Evolutionary conservation across 2,113 vertebrate genomes (phyloP), one percentile per base, ranked within the genome.

Genomic region (Rhynchopsitta pachyrhyncha): DNA sequence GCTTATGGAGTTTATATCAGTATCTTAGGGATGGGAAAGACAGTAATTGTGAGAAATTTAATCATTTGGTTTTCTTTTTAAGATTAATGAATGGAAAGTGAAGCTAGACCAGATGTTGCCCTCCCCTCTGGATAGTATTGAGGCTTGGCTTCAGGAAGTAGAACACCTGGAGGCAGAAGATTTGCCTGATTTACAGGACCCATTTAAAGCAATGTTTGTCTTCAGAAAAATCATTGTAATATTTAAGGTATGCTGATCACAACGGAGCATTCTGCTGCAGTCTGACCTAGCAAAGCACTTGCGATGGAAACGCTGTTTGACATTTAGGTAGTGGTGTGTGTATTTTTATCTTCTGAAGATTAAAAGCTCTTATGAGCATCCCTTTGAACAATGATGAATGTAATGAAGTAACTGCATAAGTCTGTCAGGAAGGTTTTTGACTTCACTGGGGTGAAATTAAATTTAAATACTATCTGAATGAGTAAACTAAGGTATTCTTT

Each of bases 21-120:
- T 66, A 27, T 49, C 37, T 79, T 89, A 46, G 31, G 29, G 17
- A 27, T 73, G 37, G 49, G 49, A 37, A 82, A 79, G 66, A 79
- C 86, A 86, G 47, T 68, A 71, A 31, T 13, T 70, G 39, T 25
- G 62, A 74, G 77, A 68, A 82, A 44, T 86, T 74, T 86, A 89
- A 96, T 96, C 27, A 23, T 23, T 81, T 68, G 49, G 71, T 92
- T 87, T 92, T 44, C 70, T 55, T 88, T 92, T 86, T 22, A 95
- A 99, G 99, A 97, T 99, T 29, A 98, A 97, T 1, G 91, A 98
- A 42, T 99, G 98, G 97, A 98, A 98, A 96, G 77, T 63, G 0
- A 96, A 98, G 87, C 96, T 99, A 96, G 98, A 99, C 55, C 80
- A 87, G 82, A 98, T 96, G 92, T 96, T 99, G 57, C 99, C 99